A percentile compares a stretch with the other conserved stretches of the same genome.
Conservation (phyloP, 2,113 vertebrate genomes). For the Chionomys nivalis region DNA sequence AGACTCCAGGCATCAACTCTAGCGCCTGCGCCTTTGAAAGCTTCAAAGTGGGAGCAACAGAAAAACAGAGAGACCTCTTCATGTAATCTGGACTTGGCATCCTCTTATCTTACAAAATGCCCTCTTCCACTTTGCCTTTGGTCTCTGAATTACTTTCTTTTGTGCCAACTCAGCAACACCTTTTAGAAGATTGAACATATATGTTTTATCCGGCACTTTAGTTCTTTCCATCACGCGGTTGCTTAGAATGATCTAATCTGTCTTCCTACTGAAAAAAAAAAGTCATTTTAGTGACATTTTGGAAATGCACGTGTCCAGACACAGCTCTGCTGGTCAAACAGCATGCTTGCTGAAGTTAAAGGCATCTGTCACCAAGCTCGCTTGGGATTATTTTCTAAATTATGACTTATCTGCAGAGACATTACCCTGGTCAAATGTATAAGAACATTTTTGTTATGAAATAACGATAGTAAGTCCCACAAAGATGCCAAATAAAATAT, state of each 20-base stretch:
- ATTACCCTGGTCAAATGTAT: not conserved
- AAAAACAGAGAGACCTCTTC: not conserved
- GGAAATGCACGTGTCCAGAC: not conserved
- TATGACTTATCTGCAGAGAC: not conserved
- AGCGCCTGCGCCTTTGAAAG: not conserved
- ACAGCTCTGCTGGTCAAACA: not conserved
- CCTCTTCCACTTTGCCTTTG: conserved; percentile 3
- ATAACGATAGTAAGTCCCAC: not conserved
- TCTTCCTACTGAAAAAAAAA: not conserved
- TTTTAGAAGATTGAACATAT: conserved; percentile 49
- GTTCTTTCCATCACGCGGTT: conserved; percentile 2
- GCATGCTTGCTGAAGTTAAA: not conserved
- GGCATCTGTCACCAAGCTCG: not conserved
- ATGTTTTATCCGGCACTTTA: conserved; percentile 20
- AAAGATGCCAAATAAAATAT: conserved; percentile 7
- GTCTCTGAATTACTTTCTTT: conserved; percentile 40
- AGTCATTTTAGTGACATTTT: not conserved
- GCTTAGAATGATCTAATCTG: conserved; percentile 30
- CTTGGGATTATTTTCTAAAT: not conserved
- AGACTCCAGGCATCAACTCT: not conserved
- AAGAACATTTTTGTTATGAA: not conserved
- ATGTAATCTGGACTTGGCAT: not conserved
- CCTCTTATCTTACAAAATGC: not conserved
- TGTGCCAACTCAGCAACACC: conserved; percentile 22
- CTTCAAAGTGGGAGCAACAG: not conserved